A percentile compares a stretch with the other conserved stretches of the same genome.
phyloP scores from a whole-genome alignment of 2,113 vertebrate genomes.

The Phyllostomus discolor region DNA sequence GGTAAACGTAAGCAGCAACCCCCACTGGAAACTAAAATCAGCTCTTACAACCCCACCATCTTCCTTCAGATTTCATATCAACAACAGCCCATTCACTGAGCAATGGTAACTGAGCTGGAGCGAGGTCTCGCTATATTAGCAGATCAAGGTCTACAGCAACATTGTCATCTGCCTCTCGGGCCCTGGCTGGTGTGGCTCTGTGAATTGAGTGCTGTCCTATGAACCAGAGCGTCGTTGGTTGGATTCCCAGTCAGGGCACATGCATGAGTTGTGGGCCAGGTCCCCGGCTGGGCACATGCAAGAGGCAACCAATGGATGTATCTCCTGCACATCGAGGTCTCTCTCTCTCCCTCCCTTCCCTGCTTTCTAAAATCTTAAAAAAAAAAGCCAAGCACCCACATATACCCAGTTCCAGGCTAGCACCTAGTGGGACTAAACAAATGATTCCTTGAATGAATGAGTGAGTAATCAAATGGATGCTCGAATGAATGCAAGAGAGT shows the following conservation, averaged over 20 bases:
- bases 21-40: neutral
- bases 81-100: constrained; percentile 29
- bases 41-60: neutral
- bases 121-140: neutral
- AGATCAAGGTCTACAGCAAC: neutral
- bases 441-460: constrained; percentile 44
- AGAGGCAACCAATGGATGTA: no score
- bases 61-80: constrained; percentile 29
- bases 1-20: constrained; percentile 24
- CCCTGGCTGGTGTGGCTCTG: no score
- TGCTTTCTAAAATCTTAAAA: no score
- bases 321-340: no score
- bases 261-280: no score
- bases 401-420: neutral
- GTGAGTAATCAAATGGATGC: constrained; percentile 46
- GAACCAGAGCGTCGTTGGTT: no score
- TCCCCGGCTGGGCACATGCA: no score
- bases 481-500: constrained; percentile 48
- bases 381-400: neutral
- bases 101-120: neutral
- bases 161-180: neutral
- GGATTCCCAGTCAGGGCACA: no score
- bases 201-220: no score
- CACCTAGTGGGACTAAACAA: constrained; percentile 30
- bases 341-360: no score